These are phyloP conservation scores for Dascyllus trimaculatus DNA, from an alignment of 2,113 vertebrate species.

Conservation along the genomic window DNA sequence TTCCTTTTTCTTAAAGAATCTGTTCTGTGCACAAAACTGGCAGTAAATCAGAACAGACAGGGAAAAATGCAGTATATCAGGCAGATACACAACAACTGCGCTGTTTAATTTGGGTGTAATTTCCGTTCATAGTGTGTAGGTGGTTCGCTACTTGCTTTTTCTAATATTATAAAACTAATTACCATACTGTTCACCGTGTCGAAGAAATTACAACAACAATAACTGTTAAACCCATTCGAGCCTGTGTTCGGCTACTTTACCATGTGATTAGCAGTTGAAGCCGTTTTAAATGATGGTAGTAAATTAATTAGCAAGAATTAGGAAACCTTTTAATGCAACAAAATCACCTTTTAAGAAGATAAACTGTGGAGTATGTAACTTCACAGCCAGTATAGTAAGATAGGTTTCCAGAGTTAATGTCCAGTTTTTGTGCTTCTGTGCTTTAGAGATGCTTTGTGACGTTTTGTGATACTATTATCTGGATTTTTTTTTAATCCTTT, in stretches of 20 bases:
- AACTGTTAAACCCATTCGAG: slow-evolving; percentile 1
- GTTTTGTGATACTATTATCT: no score
- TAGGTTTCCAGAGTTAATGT: no score
- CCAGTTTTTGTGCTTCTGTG: no score
- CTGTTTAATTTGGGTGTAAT: slow-evolving; percentile 20
- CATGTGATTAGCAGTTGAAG: slow-evolving; percentile 2
- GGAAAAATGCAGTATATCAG: no score
- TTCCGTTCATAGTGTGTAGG: slow-evolving; percentile 13
- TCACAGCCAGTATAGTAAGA: no score
- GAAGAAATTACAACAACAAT: slow-evolving; percentile 26
- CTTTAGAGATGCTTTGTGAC: no score
- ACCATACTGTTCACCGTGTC: slow-evolving; percentile 10
- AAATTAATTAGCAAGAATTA: slow-evolving; percentile 5
- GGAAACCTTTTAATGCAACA: background rate
- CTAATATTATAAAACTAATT: slow-evolving; percentile 31
- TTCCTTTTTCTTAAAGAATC: no score
- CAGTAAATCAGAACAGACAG: no score
- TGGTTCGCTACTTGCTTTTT: slow-evolving; percentile 1
- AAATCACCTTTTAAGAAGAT: background rate
- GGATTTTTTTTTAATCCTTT: background rate
- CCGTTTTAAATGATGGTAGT: background rate
- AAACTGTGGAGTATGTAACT: no score
- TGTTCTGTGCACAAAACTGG: no score
- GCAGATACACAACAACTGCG: no score
- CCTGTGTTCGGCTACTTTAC: slow-evolving; percentile 3